Base-by-base conservation (phyloP, 2,113 vertebrate species). In the Nothobranchius kuhntae region DNA sequence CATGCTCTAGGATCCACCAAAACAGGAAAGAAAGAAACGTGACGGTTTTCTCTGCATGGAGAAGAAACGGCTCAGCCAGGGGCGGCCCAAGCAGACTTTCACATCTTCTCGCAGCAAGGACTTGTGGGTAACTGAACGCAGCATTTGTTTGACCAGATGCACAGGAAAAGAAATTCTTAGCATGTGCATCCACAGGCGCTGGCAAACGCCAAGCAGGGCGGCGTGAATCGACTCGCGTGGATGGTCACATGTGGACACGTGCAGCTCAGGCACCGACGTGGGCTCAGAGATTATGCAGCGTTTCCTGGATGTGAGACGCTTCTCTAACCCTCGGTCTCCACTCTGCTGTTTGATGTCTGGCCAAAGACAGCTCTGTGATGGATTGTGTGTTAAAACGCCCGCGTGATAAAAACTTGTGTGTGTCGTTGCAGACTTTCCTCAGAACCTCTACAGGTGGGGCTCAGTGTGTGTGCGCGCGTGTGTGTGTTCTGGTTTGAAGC, bases 1-100 rank as follows among this genome's bases (percentile, higher is more conserved):
- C 87, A 81, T 35, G 72, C 78, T 84, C 89, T 91, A 87, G 89
- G 90, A 91, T 91, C 86, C 78, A 74, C 82, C 62, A 77, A 73
- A 82, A 84, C 67, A 69, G 69, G 80, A 76, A 17, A 53, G 12
- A 46, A 64, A 61, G 85, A 90, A 90, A 91, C 81, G 61, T 6
- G 81, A 91, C 87, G 81, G 51, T 71, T 68, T 14, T 69, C 80
- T 71, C 82, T 64, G 68, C 64, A 59, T 6, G 36, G 61, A 77
- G 64, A 40, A 74, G 65, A 62, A 84, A 71, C 68, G 81, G 79
- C 74, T 86, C 82, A 86, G 78, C 57, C 44, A n/a, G 63, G 76
- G 71, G 75, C 79, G 78, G 78, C 82, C 3, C 70, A 80, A 65
- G 61, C 17, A 75, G 56, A 67, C 82, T 57, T 38, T 61, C 59